Percentiles rank a stretch among this genome's conserved stretches.
Evolutionary conservation across 2,113 vertebrate species (phyloP).

Genomic region (Sclerurus mexicanus): DNA sequence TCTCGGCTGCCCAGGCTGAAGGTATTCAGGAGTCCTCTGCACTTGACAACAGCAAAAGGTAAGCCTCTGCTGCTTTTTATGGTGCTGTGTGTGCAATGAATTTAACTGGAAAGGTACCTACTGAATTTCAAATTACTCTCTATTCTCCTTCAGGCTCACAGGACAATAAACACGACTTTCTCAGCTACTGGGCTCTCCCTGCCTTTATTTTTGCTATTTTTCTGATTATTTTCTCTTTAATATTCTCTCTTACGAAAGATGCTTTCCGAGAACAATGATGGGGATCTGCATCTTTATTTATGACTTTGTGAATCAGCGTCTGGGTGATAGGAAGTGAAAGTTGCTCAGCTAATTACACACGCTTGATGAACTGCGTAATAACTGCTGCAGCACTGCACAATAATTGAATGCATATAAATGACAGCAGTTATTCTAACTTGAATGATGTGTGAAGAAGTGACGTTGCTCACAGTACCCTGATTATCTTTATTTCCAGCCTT

Average conservation of each 20-base stretch:
- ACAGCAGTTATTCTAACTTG: slow-evolving; percentile 71
- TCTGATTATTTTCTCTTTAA: not conserved
- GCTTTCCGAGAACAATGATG: slow-evolving; percentile 38
- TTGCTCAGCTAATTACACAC: slow-evolving; percentile 81
- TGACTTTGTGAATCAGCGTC: slow-evolving; percentile 76
- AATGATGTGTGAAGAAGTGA: slow-evolving; percentile 52
- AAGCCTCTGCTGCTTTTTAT: not conserved
- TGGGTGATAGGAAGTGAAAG: slow-evolving; percentile 76
- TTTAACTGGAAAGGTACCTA: not conserved
- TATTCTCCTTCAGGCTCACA: not conserved
- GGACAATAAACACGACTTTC: not conserved
- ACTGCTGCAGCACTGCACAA: slow-evolving; percentile 65
- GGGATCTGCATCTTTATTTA: slow-evolving; percentile 78
- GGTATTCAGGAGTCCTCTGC: not conserved
- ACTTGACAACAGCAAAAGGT: not conserved
- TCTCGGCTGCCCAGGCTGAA: not conserved
- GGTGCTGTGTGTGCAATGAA: not conserved
- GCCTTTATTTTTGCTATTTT: not conserved
- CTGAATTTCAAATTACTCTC: slow-evolving; percentile 7
- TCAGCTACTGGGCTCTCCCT: not conserved
- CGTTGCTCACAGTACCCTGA: slow-evolving; percentile 24
- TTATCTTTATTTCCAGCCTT: slow-evolving; percentile 6
- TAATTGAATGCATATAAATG: slow-evolving; percentile 74
- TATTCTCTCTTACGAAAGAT: slow-evolving; percentile 8
- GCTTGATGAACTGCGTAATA: slow-evolving; percentile 78